These are phyloP conservation scores for Anguilla japonica DNA, from an alignment of 2,113 vertebrate genomes.

Conservation along the genomic window DNA sequence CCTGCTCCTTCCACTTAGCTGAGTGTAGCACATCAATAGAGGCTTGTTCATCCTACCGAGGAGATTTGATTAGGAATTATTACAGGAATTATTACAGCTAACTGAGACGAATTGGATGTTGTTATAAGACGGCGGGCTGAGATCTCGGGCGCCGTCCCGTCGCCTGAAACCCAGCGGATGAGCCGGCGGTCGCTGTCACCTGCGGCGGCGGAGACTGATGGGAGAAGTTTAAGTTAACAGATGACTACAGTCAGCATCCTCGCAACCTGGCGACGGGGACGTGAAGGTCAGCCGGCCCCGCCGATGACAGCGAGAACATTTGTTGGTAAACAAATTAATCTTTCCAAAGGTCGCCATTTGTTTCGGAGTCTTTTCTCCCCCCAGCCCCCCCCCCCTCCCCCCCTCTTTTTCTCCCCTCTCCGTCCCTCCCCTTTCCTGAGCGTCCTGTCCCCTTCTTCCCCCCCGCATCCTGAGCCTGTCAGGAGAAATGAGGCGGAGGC, in stretches of 20 bases:
- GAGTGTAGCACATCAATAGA: conserved; percentile 49
- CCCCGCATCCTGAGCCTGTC: conserved; percentile 36
- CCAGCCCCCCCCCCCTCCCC: conserved; percentile 68
- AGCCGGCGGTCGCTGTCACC: conserved; percentile 67
- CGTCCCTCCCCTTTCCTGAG: conserved; percentile 74
- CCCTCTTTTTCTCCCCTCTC: conserved; percentile 11
- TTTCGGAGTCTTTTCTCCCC: conserved; percentile 74
- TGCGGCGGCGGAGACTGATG: conserved; percentile 78
- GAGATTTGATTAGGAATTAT: conserved; percentile 53
- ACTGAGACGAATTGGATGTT: conserved; percentile 60
- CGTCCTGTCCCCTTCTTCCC: conserved; percentile 16
- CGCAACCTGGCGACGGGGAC: conserved; percentile 72
- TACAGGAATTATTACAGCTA: conserved; percentile 40
- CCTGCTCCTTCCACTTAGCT: conserved; percentile 37
- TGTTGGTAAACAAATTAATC: conserved; percentile 96
- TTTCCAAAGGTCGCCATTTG: conserved; percentile 95
- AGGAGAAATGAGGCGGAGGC: conserved; percentile 75
- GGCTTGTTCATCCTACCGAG: conserved; percentile 36
- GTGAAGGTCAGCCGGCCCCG: conserved; percentile 87
- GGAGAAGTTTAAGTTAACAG: conserved; percentile 75
- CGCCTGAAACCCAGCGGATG: conserved; percentile 65
- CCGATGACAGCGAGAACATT: conserved; percentile 78
- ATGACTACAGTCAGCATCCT: conserved; percentile 79
- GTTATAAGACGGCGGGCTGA: conserved; percentile 64
- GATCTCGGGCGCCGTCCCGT: conserved; percentile 64